Evolutionary conservation across 2,888 invertebrate genomes (phyloP).

Genomic region (Plutella xylostella): DNA sequence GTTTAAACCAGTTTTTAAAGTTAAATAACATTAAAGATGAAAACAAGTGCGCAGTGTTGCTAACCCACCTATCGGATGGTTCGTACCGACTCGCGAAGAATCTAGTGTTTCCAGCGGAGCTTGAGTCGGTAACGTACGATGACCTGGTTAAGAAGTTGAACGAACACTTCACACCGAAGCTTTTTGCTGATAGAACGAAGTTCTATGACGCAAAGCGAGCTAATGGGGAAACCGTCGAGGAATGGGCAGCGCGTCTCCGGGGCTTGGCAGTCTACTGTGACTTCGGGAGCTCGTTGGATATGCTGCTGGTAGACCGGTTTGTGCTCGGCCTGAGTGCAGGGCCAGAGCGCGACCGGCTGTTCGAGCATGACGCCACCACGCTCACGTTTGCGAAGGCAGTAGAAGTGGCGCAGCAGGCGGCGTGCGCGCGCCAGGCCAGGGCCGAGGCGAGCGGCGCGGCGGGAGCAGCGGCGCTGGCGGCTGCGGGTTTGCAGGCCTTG

Average conservation of each 20-base stretch:
- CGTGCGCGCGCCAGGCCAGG: neutral
- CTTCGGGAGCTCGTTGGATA: neutral
- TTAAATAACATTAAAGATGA: too few species aligned
- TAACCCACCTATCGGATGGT: too few species aligned
- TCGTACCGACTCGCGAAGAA: too few species aligned
- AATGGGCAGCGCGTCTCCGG: slow-evolving; percentile 9
- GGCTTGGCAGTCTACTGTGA: neutral
- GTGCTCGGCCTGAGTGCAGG: neutral
- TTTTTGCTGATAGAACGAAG: slow-evolving; percentile 5
- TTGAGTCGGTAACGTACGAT: neutral
- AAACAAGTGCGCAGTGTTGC: too few species aligned
- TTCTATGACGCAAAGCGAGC: slow-evolving; percentile 9
- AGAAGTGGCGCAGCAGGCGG: neutral
- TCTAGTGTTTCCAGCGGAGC: too few species aligned
- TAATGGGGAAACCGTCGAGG: slow-evolving; percentile 9
- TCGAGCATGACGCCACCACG: neutral
- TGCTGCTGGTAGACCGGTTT: neutral
- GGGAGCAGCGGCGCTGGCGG: neutral
- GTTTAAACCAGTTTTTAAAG: too few species aligned
- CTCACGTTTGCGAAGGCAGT: slow-evolving; percentile 1
- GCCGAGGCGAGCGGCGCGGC: slow-evolving; percentile 4
- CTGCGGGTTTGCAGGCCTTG: neutral
- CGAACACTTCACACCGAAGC: neutral
- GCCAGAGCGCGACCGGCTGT: neutral
- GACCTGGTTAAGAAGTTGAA: neutral